Evolutionary conservation across 2,888 invertebrate genomes (phyloP), one percentile per base, ranked within the genome.

Genomic region (Epinotia ramella): DNA sequence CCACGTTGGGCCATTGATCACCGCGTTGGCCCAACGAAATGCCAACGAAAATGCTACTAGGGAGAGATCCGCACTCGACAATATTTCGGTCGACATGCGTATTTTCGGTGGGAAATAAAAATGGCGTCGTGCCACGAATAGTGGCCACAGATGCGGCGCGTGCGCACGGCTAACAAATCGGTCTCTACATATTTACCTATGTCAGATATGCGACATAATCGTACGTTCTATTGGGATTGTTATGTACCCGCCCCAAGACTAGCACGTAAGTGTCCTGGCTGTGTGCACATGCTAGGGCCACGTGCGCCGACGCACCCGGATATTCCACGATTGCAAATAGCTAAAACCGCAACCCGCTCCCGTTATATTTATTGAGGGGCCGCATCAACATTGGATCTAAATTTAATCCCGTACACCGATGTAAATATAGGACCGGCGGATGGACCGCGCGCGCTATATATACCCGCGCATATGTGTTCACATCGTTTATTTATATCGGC

Each of bases 91-190:
- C 87, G 80, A 85, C 87, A 81, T 87, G 81, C 80, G 85, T 86
- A 89, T 90, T 90, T 28, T 84, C 83, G 82, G 84, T 87, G 87
- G 83, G 78, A 86, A 87, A 88, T 89, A 88, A 90, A 92, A 91
- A 88, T 88, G 82, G 88, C 86, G 84, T 91, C 88, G 92, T 91
- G 91, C 84, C 88, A 88, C 85, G 85, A 88, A 93, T 93, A 93
- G 90, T 85, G 64, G 83, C 81, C 87, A 87, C 84, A 86, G 87
- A 86, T 90, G 90, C 85, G 86, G 80, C 77, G 76, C 79, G 80
- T 77, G 81, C 78, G 80, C 79, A 75, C 60, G 49, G 73, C 72
- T 69, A 73, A 77, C 73, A 73, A 67, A 72, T 71, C 76, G 71
- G 62, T 65, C 69, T 69, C 20, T n/a, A 53, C 59, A 53, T n/a